Evolutionary conservation across 2,797 vertebrate genomes (phyloP).

Genomic region (Syngnathus acus): DNA sequence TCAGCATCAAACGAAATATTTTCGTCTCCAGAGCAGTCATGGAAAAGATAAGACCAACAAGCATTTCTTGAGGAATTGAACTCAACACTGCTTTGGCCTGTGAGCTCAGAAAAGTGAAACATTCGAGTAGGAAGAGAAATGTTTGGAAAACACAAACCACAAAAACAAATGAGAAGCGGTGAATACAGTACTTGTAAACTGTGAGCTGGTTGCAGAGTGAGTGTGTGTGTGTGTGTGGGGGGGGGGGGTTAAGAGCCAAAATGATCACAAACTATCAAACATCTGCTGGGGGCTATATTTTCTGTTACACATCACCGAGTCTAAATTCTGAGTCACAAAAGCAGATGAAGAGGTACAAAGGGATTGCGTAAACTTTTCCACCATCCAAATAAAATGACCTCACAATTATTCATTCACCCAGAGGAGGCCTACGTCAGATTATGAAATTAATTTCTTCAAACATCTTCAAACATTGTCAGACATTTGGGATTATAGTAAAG

Average conservation of each 20-base stretch:
- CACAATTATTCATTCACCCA: not conserved
- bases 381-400: not conserved
- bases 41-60: not conserved
- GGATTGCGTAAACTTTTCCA: not conserved
- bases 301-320: not conserved
- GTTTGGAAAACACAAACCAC: no score
- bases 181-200: not conserved
- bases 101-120: not conserved
- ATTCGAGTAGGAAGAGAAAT: not conserved
- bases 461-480: conserved; percentile 13
- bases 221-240: no score
- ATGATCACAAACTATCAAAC: not conserved
- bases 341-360: not conserved
- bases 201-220: no score
- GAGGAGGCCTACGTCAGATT: conserved; percentile 15
- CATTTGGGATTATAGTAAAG: not conserved
- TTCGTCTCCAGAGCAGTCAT: not conserved
- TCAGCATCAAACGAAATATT: not conserved
- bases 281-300: not conserved
- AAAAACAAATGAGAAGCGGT: no score
- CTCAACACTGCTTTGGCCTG: not conserved
- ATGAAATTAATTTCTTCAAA: not conserved
- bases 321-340: not conserved
- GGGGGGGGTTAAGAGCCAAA: not conserved
- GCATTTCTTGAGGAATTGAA: not conserved